Conservation (phyloP, 2,113 vertebrate species). For the Rhombomys opimus region DNA sequence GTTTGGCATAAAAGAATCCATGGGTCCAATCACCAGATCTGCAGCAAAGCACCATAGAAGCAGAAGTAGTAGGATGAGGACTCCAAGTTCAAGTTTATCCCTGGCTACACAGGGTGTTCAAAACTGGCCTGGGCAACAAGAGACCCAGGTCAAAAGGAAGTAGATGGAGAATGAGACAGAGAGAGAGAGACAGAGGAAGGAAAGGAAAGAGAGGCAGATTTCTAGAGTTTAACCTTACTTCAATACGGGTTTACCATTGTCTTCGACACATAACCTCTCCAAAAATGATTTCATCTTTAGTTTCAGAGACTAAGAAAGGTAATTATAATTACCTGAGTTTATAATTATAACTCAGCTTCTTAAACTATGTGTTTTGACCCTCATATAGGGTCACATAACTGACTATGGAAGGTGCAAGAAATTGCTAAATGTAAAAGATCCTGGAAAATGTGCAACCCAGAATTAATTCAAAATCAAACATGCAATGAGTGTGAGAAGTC, state of each 20-base stretch:
- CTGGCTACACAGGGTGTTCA: no score
- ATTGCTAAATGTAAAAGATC: background rate
- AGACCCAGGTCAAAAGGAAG: background rate
- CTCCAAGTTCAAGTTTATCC: background rate
- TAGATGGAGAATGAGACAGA: background rate
- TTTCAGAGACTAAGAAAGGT: background rate
- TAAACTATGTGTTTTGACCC: background rate
- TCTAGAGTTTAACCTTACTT: background rate
- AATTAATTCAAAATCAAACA: background rate
- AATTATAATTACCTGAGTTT: no score
- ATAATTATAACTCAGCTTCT: background rate
- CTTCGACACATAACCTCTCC: no score
- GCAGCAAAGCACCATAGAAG: background rate
- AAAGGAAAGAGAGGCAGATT: background rate
- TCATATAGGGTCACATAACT: background rate
- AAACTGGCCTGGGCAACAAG: background rate
- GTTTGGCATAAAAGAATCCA: background rate
- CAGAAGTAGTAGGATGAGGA: background rate
- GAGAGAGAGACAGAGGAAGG: background rate
- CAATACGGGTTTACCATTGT: background rate
- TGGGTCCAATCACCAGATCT: background rate
- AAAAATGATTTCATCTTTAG: background rate
- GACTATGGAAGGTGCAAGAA: background rate
- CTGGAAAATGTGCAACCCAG: background rate
- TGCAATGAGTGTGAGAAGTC: background rate